phyloP scores from a whole-genome alignment of 2,113 vertebrate genomes.

The Spizaetus ornatus region DNA sequence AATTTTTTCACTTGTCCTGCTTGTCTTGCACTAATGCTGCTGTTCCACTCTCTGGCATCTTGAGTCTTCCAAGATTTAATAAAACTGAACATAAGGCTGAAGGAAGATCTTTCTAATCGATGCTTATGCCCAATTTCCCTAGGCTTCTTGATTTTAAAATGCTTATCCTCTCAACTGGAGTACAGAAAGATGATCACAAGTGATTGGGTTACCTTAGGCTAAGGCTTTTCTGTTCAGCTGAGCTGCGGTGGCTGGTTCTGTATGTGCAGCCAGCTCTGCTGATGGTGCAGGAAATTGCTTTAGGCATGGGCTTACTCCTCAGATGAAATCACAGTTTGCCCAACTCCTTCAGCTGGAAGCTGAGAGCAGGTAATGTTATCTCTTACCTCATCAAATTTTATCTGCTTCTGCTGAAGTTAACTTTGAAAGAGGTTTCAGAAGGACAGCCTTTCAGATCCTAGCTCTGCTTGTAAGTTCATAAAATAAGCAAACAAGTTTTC shows the following conservation, averaged over 20 bases:
- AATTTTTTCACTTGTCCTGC: neutral
- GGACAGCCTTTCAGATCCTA: neutral
- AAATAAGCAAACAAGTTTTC: neutral
- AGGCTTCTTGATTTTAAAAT: neutral
- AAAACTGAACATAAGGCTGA: neutral
- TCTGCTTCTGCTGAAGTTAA: neutral
- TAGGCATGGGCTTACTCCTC: neutral
- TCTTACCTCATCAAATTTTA: neutral
- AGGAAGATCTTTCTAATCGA: neutral
- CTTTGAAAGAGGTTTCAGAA: neutral
- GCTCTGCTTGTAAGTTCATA: neutral
- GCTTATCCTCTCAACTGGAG: neutral
- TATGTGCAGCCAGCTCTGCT: neutral
- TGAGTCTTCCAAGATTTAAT: neutral
- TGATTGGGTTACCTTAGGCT: neutral
- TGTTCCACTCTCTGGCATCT: neutral
- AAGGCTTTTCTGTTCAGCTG: neutral
- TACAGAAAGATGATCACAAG: neutral
- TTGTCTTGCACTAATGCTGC: neutral
- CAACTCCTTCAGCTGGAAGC: slow-evolving; percentile 8
- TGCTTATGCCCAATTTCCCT: neutral
- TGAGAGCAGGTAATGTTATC: neutral
- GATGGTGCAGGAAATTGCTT: neutral
- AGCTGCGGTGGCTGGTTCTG: neutral
- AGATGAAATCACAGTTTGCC: slow-evolving; percentile 20